Evolutionary conservation across 2,113 vertebrate genomes (phyloP).

Genomic region (Nestor notabilis): DNA sequence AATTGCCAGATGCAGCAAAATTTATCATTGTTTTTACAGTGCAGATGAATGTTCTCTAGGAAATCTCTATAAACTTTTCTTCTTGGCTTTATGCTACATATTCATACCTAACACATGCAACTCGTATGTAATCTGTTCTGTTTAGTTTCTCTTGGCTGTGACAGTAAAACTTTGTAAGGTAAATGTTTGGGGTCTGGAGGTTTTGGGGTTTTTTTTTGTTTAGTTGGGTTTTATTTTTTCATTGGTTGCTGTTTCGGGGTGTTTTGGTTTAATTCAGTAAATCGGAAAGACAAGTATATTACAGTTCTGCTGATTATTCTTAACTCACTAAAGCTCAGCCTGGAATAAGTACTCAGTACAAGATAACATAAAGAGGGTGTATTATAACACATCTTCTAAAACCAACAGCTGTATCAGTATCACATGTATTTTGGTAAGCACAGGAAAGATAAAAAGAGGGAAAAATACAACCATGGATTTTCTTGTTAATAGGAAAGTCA

Average conservation of each 20-base stretch:
- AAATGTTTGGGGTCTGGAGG: background rate
- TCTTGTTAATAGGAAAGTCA: background rate
- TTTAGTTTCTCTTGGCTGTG: background rate
- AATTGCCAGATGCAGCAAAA: background rate
- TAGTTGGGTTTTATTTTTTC: background rate
- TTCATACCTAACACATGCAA: background rate
- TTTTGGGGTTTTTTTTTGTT: background rate
- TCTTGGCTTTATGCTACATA: background rate
- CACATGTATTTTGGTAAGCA: background rate
- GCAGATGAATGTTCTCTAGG: background rate
- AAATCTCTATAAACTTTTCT: background rate
- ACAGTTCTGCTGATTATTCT: background rate
- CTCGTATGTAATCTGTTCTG: background rate
- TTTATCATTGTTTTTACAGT: background rate
- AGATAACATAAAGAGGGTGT: background rate
- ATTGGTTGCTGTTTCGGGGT: background rate
- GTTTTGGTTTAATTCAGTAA: background rate
- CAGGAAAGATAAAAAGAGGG: background rate
- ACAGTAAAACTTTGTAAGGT: background rate
- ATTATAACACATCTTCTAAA: background rate
- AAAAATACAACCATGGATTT: background rate
- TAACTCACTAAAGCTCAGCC: background rate
- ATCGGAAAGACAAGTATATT: background rate
- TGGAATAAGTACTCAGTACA: accelerated
- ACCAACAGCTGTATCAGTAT: background rate